Base-by-base conservation (phyloP, 2,797 vertebrate genomes). In the Myotis myotis region DNA sequence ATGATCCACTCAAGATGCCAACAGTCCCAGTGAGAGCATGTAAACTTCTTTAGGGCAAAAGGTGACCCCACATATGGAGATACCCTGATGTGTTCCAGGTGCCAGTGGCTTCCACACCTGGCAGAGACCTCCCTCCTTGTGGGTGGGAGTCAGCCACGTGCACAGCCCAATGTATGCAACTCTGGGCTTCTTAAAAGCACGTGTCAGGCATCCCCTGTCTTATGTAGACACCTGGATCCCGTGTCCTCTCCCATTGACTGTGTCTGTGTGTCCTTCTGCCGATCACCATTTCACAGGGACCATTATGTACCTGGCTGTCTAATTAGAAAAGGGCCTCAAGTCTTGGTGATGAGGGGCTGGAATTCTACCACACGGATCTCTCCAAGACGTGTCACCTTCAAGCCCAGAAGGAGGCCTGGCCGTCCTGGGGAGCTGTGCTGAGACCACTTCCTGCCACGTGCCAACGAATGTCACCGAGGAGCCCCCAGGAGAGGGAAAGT, bases 321-420 rank as follows among this genome's bases (percentile, higher is more conserved):
- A 33, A 23, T 28, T 33, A 38, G 28, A 13, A 75, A 87, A 66
- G 41, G 75, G 3, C 19, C 89, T 11, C 0, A 17, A 17, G 8
- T 44, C 41, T 60, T 30, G 1, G 10, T n/a, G 57, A 68, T 10
- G 36, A 80, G 10, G 28, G 30, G 9, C 44, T 60, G 7, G 28
- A 36, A 16, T n/a, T 53, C 51, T 22, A 41, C 38, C 41, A n/a
- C 0, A 0, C 1, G 7, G 0, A 20, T 74, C 75, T 78, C 41
- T 68, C 36, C 5, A 62, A 49, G 70, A 36, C 1, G 0, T 1
- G 25, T 28, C 15, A 0, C 0, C 20, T 4, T 17, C 4, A 60
- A 25, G 19, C 44, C 55, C 72, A 30, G 41, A 13, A 30, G 25
- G 53, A 55, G 82, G 33, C 19, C 70, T 1, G 1, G 38, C 6